Evolutionary conservation across 2,797 vertebrate genomes (phyloP).

Genomic region (Rhinatrema bivittatum): DNA sequence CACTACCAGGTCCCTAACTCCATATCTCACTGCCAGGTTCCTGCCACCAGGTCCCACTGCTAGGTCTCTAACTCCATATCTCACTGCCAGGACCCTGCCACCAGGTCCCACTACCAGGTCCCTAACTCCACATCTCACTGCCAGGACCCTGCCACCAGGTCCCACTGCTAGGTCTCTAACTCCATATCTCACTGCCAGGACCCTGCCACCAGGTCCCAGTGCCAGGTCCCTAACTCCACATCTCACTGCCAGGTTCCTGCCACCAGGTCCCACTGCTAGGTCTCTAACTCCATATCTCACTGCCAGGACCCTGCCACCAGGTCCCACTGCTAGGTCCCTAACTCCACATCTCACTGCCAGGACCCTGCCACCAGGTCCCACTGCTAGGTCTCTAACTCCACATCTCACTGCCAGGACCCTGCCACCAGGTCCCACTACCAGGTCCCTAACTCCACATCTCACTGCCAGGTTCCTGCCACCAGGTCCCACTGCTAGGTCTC

Average conservation of each 20-base stretch:
- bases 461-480: not conserved
- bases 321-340: no score
- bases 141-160: not conserved
- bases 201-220: no score
- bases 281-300: not conserved
- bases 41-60: not conserved
- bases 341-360: not conserved
- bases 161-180: not conserved
- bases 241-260: not conserved
- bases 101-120: no score
- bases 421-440: no score
- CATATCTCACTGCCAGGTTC: not conserved
- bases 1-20: no score
- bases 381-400: not conserved
- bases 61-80: not conserved
- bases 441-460: no score
- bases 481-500: not conserved
- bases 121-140: no score
- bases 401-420: no score
- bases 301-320: no score
- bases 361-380: not conserved
- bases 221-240: no score
- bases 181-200: no score
- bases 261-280: not conserved
- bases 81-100: no score